Base-by-base conservation (phyloP, 2,888 invertebrate species). In the Exocentrus adspersus region DNA sequence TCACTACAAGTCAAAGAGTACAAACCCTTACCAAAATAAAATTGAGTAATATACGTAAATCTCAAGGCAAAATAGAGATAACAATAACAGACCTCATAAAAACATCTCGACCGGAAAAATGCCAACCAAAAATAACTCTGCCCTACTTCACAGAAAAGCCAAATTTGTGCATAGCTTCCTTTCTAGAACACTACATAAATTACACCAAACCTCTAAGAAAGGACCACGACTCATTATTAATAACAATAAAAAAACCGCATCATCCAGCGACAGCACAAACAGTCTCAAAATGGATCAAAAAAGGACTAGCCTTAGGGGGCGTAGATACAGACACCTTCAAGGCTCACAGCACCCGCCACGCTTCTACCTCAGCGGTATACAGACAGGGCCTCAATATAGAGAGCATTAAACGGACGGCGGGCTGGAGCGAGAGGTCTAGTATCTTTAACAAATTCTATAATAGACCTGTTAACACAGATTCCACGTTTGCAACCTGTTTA, bases 61-160 rank as follows among this genome's bases (percentile, higher is more conserved):
- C 6, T 10, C 1, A 21, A 58, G 21, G 60, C n/a, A n/a, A n/a
- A 63, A 12, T 16, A 28, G 24, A 60, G 19, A 69, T 66, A 1
- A 65, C 51, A 30, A 64, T 68, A 2, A 43, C 62, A 6, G 54
- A 67, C 21, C 50, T 30, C 4, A 61, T 67, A 42, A 65, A 68
- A 32, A 68, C 64, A 2, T 54, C 53, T 1, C 7, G 1, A 1
- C 41, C 41, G 6, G 21, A 21, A 2, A 54, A 16, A 42, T 14
- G n/a, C 1, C 69, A 74, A 28, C 72, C 69, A 16, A 24, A 54
- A 2, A 46, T 74, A 19, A 43, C 17, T 12, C 17, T 72, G 7
- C 69, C 68, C 1, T 71, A 70, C 46, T 24, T 24, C 7, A 7
- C 24, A 3, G 7, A 24, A 3, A 24, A 24, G 7, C 24, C 24